These are phyloP conservation scores for Heterocephalus glaber DNA, from an alignment of 2,113 vertebrate species.

Conservation along the genomic window DNA sequence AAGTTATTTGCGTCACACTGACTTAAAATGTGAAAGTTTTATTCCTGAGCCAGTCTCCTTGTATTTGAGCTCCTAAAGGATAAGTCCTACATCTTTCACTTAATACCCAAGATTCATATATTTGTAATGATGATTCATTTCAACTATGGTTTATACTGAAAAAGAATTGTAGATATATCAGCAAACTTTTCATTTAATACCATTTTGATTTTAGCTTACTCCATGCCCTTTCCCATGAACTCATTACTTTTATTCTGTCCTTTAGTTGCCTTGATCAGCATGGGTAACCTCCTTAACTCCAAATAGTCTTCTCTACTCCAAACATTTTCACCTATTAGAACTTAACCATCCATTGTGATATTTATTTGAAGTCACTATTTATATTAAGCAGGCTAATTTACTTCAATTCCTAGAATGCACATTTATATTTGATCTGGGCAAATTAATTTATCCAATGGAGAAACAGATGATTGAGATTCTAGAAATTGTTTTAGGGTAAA, in stretches of 20 bases:
- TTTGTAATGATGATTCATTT: constrained; percentile 23
- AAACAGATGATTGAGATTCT: background rate
- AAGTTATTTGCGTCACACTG: background rate
- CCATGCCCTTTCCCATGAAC: background rate
- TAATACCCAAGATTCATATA: background rate
- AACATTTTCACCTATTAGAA: background rate
- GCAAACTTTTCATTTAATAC: background rate
- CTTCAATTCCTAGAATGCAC: background rate
- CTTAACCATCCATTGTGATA: background rate
- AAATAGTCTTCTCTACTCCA: background rate
- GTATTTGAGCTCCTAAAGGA: background rate
- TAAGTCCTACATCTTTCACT: background rate
- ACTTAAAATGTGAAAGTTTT: constrained; percentile 19
- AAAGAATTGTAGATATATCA: background rate
- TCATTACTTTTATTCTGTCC: background rate
- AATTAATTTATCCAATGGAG: background rate
- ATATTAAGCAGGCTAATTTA: background rate
- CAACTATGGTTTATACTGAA: background rate
- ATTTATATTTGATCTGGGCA: background rate
- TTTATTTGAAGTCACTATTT: background rate
- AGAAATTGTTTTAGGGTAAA: background rate
- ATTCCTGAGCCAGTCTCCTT: background rate
- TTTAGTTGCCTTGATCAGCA: background rate
- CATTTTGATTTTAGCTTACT: background rate
- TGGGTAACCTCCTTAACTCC: background rate